phyloP scores from a whole-genome alignment of 2,888 invertebrate species.

The Dryomyza anilis region DNA sequence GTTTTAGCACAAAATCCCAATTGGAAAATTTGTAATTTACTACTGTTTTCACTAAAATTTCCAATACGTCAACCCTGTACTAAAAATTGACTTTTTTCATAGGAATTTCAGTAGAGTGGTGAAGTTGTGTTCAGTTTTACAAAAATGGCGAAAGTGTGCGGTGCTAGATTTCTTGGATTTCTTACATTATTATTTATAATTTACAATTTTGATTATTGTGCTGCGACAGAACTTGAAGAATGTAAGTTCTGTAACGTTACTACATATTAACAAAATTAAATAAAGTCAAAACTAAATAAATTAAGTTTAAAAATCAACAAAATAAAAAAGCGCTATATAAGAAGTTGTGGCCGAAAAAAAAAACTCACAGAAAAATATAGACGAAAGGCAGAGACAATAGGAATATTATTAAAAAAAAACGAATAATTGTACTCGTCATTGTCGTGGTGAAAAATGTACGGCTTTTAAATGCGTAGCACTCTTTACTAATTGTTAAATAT shows the following conservation, averaged over 20 bases:
- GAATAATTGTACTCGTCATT: background rate
- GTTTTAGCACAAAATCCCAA: no score
- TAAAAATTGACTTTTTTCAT: background rate
- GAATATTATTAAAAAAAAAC: background rate
- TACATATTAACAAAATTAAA: background rate
- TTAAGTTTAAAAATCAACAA: background rate
- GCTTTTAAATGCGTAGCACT: background rate
- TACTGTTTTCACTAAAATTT: no score
- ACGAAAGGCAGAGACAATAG: background rate
- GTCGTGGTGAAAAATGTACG: slow-evolving; percentile 7
- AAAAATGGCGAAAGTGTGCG: slow-evolving; percentile 49
- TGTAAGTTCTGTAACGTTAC: slow-evolving; percentile 33
- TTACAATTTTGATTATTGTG: slow-evolving; percentile 40
- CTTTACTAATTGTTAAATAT: no score
- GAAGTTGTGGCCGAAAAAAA: background rate
- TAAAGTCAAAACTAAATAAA: no score
- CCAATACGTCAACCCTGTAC: background rate
- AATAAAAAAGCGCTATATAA: background rate
- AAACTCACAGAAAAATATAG: background rate
- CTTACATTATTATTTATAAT: slow-evolving; percentile 40
- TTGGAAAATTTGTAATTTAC: background rate
- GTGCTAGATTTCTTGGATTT: slow-evolving; percentile 41
- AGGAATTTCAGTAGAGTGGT: background rate
- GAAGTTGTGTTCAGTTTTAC: slow-evolving; percentile 36
- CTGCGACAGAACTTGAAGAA: slow-evolving; percentile 40